phyloP scores from a whole-genome alignment of 2,888 invertebrate species.

The Temnothorax ravouxi region DNA sequence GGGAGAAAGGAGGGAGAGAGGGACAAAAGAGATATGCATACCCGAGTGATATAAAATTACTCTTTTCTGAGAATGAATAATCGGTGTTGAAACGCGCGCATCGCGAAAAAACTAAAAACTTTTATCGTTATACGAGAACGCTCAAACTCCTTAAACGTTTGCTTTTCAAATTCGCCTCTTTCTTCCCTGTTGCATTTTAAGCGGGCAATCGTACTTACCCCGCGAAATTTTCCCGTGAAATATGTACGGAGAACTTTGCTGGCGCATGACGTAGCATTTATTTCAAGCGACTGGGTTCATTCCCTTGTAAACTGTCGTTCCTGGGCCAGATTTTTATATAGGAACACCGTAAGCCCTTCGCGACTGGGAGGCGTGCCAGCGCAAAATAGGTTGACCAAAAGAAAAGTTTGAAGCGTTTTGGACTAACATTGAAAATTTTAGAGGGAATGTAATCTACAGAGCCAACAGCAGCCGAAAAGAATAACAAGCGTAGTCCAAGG shows the following conservation, averaged over 20 bases:
- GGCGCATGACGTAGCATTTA: conserved; percentile 11
- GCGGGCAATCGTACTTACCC: background rate
- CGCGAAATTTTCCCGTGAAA: background rate
- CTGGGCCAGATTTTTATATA: conserved; percentile 19
- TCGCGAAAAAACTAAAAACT: background rate
- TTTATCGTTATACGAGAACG: conserved; percentile 1
- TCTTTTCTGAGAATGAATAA: background rate
- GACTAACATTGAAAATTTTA: conserved; percentile 18
- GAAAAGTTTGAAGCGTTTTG: background rate
- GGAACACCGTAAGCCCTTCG: background rate
- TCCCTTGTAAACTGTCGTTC: background rate
- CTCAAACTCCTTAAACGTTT: background rate
- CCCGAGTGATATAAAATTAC: background rate
- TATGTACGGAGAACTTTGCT: background rate
- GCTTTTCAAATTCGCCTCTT: conserved; percentile 7
- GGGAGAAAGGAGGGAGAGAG: background rate
- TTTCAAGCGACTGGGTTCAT: conserved; percentile 15
- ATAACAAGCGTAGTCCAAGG: background rate
- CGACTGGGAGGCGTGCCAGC: conserved; percentile 20
- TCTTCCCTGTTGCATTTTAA: background rate
- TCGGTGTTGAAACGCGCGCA: background rate
- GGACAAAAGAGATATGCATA: background rate
- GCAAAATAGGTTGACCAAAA: conserved; percentile 3
- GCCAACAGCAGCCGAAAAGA: background rate
- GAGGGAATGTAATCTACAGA: conserved; percentile 3